Conservation (phyloP, 2,797 vertebrate species). For the Rhynchotus rufescens region DNA sequence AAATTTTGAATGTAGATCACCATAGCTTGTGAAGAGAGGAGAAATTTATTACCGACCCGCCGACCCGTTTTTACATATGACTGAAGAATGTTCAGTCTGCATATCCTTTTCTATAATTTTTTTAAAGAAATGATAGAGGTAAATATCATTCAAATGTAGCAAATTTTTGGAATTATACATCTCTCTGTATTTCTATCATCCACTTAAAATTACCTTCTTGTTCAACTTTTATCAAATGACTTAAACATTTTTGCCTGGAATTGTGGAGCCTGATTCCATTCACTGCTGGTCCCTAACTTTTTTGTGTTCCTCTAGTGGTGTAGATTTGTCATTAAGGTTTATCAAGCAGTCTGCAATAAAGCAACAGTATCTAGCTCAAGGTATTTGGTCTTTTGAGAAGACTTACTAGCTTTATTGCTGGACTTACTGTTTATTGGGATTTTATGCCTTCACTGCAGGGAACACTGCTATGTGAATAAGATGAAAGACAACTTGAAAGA, state of each 20-base stretch:
- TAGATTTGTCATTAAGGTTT: neutral
- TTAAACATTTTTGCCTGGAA: neutral
- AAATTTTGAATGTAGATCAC: neutral
- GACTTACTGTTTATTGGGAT: conserved; percentile 12
- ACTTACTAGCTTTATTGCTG: neutral
- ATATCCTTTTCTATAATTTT: neutral
- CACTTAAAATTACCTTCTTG: neutral
- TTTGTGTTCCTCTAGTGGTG: neutral
- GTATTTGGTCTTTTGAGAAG: neutral
- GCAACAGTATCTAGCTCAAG: neutral
- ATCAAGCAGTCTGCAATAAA: neutral
- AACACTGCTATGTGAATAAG: neutral
- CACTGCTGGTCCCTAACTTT: neutral
- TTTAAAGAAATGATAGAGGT: neutral
- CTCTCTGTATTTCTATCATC: neutral
- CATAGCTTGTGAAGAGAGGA: neutral
- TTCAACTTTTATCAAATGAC: neutral
- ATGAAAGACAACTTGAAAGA: neutral
- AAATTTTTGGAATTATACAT: neutral
- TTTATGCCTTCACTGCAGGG: neutral
- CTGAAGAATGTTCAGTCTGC: neutral
- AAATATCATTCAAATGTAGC: neutral
- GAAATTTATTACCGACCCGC: neutral
- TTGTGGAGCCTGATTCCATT: neutral
- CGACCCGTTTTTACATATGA: neutral